Evolutionary conservation across 1,140 invertebrate genomes (phyloP), one percentile per base, ranked within the genome.

Genomic region (Hylaeus anthracinus): DNA sequence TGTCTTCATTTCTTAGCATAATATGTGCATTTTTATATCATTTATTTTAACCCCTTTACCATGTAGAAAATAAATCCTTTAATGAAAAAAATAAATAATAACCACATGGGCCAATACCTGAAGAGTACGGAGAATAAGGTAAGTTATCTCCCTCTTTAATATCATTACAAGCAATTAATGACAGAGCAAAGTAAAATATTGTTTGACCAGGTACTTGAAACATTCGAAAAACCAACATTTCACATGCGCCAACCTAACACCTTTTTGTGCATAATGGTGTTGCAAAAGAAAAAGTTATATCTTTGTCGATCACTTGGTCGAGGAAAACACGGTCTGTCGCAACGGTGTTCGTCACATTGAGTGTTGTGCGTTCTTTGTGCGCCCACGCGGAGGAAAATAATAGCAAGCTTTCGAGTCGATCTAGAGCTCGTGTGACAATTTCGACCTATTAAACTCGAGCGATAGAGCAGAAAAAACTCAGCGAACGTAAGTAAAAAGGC

Each of bases 351-450:
- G 53, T 43, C 43, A n/a, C 53, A 1, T 14, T 14, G 63, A 65
- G 63, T 43, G 43, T 65, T 65, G 41, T n/a, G 14, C 14, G 64
- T 66, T 48, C 64, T 66, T 66, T 66, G 64, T 48, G 15, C 43
- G 41, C 39, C 39, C 15, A 15, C 69, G 1, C 41, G 53, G 1
- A 55, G 12, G 0, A 10, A 48, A 37, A 15, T 60, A 45, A 14
- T 39, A 15, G n/a, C 12, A 15, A 43, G 43, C 0, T 14, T 73
- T 39, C 43, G n/a, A 2, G 48, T 72, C 56, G 41, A 60, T 26
- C 0, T 5, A 8, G 6, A 5, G 39, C 39, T 58, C 14, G 53
- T n/a, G 39, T 37, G 39, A 9, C 69, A 56, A 15, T 61, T 72
- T 61, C 4, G 1, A 15, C 10, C 45, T 61, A 0, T 26, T 26